phyloP scores from a whole-genome alignment of 2,888 invertebrate species.

The Hypomecis atomaria region DNA sequence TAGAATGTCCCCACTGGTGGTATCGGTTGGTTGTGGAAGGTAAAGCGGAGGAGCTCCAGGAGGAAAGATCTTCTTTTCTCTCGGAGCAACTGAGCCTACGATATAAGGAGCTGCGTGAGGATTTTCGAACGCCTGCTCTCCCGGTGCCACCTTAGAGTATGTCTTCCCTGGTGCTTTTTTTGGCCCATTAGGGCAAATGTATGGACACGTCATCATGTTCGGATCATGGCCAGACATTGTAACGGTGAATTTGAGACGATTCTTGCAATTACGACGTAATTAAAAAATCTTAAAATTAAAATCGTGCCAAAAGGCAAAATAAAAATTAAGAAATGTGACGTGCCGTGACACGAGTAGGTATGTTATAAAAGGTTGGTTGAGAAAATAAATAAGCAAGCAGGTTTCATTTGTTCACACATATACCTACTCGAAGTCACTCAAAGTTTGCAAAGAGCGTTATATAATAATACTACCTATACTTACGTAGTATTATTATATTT shows the following conservation, averaged over 20 bases:
- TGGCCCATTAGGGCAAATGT: constrained; percentile 59
- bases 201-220: constrained; percentile 59
- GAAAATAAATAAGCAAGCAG: neutral
- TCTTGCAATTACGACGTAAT: constrained; percentile 29
- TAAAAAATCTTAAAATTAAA: constrained; percentile 34
- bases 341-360: neutral
- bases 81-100: constrained; percentile 68
- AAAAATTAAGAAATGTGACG: constrained; percentile 7
- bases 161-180: neutral
- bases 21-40: constrained; percentile 73
- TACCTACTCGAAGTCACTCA: neutral
- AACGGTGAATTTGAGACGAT: constrained; percentile 52
- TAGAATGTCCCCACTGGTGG: constrained; percentile 73
- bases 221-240: constrained; percentile 50
- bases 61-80: constrained; percentile 61
- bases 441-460: neutral
- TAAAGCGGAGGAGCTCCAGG: constrained; percentile 71
- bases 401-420: neutral
- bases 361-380: neutral
- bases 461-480: no score
- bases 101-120: constrained; percentile 57
- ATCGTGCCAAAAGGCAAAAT: constrained; percentile 9
- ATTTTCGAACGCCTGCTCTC: constrained; percentile 40
- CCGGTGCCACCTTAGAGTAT: constrained; percentile 50
- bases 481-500: no score